These are phyloP conservation scores for Heteromurus nitidus DNA, from an alignment of 2,888 invertebrate species.

Conservation along the genomic window DNA sequence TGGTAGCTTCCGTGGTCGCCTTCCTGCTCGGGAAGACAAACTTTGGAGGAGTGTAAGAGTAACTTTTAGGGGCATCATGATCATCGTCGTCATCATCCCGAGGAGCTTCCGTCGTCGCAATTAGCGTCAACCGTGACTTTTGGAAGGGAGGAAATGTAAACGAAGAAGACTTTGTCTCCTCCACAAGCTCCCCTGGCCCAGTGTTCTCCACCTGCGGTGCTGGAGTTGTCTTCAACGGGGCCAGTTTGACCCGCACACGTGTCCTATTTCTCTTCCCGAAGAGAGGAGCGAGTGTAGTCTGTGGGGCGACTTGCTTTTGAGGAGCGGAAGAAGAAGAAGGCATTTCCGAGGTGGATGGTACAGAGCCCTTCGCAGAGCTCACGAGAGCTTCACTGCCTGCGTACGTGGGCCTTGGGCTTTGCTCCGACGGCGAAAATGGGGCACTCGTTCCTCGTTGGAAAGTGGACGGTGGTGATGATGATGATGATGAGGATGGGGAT, in stretches of 20 bases:
- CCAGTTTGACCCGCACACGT: constrained; percentile 41
- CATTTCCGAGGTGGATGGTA: constrained; percentile 10
- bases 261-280: constrained; percentile 25
- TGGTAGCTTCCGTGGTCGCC: not conserved
- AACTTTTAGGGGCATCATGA: constrained; percentile 2
- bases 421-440: constrained; percentile 51
- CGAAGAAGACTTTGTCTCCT: not conserved
- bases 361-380: constrained; percentile 42
- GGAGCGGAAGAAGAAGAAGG: constrained; percentile 20
- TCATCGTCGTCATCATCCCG: constrained; percentile 4
- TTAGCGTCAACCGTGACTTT: constrained; percentile 41
- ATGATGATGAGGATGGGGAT: not conserved
- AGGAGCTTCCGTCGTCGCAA: constrained; percentile 32
- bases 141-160: constrained; percentile 62
- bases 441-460: not conserved
- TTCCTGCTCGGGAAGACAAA: not conserved
- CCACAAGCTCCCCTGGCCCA: constrained; percentile 33
- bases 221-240: constrained; percentile 31
- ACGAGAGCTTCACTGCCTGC: constrained; percentile 49
- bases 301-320: too few species aligned
- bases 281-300: constrained; percentile 1
- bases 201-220: too few species aligned
- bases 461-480: not conserved
- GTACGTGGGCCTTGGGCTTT: constrained; percentile 57
- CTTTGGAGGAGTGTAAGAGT: not conserved